These are phyloP conservation scores for Alcedo atthis DNA, from an alignment of 2,797 vertebrate species.

Conservation along the genomic window DNA sequence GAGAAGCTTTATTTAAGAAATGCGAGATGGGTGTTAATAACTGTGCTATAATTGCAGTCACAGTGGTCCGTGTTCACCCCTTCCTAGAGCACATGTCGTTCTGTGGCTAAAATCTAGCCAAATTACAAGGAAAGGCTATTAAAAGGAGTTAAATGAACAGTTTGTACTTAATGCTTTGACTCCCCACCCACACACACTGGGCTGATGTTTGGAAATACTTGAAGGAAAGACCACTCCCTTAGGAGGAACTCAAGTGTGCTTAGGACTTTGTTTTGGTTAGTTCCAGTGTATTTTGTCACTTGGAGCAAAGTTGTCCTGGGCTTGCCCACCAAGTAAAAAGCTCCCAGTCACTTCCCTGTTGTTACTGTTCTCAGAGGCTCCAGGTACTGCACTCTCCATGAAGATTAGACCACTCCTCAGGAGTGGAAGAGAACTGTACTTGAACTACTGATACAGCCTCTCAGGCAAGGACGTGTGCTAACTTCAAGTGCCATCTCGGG, in stretches of 20 bases:
- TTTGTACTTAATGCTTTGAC: neutral
- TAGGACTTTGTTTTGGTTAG: neutral
- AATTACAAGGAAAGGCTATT: neutral
- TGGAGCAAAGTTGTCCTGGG: neutral
- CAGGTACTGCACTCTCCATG: neutral
- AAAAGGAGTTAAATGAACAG: conserved; percentile 3
- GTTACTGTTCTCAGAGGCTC: neutral
- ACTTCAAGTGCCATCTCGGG: neutral
- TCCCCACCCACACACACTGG: neutral
- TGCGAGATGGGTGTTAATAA: neutral
- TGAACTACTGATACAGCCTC: neutral
- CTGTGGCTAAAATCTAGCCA: neutral
- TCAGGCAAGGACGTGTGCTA: neutral
- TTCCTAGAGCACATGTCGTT: neutral
- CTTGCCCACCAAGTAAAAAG: neutral
- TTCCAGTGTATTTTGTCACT: neutral
- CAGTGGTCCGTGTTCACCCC: neutral
- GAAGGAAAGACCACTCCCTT: conserved; percentile 38
- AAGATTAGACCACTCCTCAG: neutral
- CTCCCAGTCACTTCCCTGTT: neutral
- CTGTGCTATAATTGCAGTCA: neutral
- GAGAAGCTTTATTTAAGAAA: neutral
- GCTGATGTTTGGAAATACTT: neutral
- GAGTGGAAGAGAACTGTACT: neutral
- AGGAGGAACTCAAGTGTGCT: neutral